Evolutionary conservation across 2,888 invertebrate species (phyloP).

Genomic region (Caenorhabditis doughertyi): DNA sequence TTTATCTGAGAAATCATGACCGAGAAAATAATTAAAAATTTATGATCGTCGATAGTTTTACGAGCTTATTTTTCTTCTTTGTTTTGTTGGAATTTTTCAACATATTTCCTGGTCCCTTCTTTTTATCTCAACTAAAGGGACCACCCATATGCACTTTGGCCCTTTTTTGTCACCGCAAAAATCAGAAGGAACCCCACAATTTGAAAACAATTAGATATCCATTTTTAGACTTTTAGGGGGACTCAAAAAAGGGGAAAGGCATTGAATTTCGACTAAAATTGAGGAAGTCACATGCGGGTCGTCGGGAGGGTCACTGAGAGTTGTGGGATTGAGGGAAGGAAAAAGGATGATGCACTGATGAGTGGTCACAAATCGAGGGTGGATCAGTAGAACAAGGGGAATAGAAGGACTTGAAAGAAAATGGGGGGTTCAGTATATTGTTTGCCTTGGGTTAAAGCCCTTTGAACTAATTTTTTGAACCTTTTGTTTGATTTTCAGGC

Average conservation of each 20-base stretch:
- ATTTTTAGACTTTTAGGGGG: slow-evolving; percentile 18
- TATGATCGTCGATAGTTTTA: neutral
- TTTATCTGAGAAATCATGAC: neutral
- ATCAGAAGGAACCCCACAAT: neutral
- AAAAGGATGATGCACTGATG: too few species aligned
- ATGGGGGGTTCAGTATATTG: neutral
- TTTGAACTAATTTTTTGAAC: too few species aligned
- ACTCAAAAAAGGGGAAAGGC: neutral
- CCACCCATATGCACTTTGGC: slow-evolving; percentile 1
- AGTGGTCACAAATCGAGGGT: slow-evolving; percentile 16
- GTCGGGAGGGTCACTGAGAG: neutral
- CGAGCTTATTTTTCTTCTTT: neutral
- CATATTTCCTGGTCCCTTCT: too few species aligned
- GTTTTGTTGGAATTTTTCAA: too few species aligned
- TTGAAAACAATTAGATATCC: slow-evolving; percentile 13
- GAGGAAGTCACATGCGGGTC: slow-evolving; percentile 33
- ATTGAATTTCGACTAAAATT: slow-evolving; percentile 26
- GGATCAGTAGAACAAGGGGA: slow-evolving; percentile 4
- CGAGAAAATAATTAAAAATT: neutral
- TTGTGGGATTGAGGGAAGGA: too few species aligned
- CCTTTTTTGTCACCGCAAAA: neutral
- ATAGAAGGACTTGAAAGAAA: neutral
- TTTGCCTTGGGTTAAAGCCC: too few species aligned
- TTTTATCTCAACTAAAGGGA: neutral
- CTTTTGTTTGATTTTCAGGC: too few species aligned